Conservation (phyloP, 2,113 vertebrate species). For the Myiagra hebetior region DNA sequence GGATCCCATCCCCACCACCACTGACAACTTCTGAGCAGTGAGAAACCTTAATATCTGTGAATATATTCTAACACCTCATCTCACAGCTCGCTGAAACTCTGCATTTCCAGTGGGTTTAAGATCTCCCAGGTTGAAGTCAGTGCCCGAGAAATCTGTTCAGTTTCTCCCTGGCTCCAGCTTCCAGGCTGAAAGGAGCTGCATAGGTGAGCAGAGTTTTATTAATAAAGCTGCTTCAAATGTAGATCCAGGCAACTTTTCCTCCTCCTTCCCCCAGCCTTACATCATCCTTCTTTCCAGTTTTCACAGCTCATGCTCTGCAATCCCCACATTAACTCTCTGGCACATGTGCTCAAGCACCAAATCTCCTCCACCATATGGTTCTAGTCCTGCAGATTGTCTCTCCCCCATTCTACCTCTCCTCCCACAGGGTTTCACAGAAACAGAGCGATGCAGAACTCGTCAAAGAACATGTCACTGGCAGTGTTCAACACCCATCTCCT, state of each 20-base stretch:
- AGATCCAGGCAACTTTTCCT: not conserved
- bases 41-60: not conserved
- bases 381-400: conserved; percentile 46
- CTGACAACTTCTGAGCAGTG: not conserved
- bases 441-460: not conserved
- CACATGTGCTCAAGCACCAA: not conserved
- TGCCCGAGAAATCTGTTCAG: not conserved
- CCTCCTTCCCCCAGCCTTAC: not conserved
- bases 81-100: not conserved
- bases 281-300: not conserved
- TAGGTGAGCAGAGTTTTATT: not conserved
- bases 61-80: not conserved
- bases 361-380: conserved; percentile 27
- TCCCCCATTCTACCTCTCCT: conserved; percentile 14
- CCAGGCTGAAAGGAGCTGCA: not conserved
- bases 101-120: not conserved
- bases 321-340: not conserved
- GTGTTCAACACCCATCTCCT: not conserved
- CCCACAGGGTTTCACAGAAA: conserved; percentile 19
- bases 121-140: not conserved
- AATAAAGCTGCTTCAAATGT: not conserved
- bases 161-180: not conserved
- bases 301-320: conserved; percentile 2
- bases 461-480: not conserved
- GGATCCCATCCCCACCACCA: not conserved